Evolutionary conservation across 2,797 vertebrate genomes (phyloP).

Genomic region (Eleutherodactylus coqui): DNA sequence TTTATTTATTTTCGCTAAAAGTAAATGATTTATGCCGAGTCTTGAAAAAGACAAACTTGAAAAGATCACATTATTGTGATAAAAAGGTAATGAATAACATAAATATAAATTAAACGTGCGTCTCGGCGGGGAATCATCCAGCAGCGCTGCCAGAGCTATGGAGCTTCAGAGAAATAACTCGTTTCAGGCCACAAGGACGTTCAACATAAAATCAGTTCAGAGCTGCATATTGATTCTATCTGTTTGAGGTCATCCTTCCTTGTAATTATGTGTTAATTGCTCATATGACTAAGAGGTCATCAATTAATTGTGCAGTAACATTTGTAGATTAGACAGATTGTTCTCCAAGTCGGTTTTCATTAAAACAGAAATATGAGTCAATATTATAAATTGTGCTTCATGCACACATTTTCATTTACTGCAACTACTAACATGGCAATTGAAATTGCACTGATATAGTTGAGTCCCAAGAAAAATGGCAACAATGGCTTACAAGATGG

Average conservation of each 20-base stretch:
- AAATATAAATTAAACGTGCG: conserved; percentile 57
- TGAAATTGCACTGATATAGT: not conserved
- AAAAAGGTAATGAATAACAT: conserved; percentile 56
- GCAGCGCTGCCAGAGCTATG: conserved; percentile 12
- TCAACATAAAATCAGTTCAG: conserved; percentile 16
- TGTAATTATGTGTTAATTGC: conserved; percentile 51
- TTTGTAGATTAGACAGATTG: conserved; percentile 22
- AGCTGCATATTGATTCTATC: conserved; percentile 37
- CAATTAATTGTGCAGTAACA: conserved; percentile 20
- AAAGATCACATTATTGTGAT: conserved; percentile 54
- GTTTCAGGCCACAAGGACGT: conserved; percentile 36
- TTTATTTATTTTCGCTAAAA: conserved; percentile 31
- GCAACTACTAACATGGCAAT: not conserved
- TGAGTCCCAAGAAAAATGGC: not conserved
- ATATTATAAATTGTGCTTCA: not conserved
- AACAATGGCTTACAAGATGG: not conserved
- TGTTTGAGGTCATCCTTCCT: conserved; percentile 37
- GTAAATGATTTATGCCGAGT: conserved; percentile 43
- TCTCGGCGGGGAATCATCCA: conserved; percentile 34
- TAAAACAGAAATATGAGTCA: not conserved
- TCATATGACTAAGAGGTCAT: conserved; percentile 19
- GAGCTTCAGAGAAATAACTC: conserved; percentile 27
- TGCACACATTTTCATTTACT: not conserved
- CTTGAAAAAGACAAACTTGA: conserved; percentile 51
- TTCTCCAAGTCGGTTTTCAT: not conserved